Conservation (phyloP, 2,797 vertebrate genomes). For the Brotula barbata region DNA sequence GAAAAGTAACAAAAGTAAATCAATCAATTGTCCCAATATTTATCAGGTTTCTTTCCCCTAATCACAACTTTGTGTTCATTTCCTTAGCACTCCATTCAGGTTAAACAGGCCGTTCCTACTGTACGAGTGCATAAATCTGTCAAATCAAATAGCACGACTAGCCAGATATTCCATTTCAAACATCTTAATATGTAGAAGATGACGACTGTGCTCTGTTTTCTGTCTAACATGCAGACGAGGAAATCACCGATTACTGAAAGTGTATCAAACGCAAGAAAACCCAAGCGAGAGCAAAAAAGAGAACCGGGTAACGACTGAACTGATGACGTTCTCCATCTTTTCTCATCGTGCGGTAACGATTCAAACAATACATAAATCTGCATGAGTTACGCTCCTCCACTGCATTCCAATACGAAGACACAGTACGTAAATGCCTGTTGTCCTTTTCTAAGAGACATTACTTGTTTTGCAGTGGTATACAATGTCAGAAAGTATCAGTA, state of each 20-base stretch:
- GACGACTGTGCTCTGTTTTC: conserved; percentile 62
- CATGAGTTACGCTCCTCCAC: not conserved
- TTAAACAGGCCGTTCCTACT: conserved; percentile 48
- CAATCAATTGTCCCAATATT: too few species aligned
- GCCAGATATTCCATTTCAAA: conserved; percentile 8
- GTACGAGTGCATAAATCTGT: conserved; percentile 36
- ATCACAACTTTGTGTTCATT: conserved; percentile 19
- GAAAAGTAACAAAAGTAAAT: too few species aligned
- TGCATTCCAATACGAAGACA: conserved; percentile 10
- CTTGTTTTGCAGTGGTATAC: conserved; percentile 24
- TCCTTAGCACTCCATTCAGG: conserved; percentile 19
- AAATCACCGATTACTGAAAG: conserved; percentile 44
- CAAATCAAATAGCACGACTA: conserved; percentile 30
- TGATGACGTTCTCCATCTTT: conserved; percentile 1
- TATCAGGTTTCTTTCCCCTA: not conserved
- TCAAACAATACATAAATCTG: too few species aligned
- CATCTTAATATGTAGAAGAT: conserved; percentile 28
- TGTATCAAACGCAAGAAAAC: conserved; percentile 20
- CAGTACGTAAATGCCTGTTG: conserved; percentile 2
- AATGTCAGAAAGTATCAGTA: conserved; percentile 28
- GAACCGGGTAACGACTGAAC: conserved; percentile 2
- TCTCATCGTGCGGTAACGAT: too few species aligned
- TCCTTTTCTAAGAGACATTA: conserved; percentile 28
- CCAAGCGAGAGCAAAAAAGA: conserved; percentile 4
- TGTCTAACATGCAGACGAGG: conserved; percentile 47